Evolutionary conservation across 2,113 vertebrate genomes (phyloP).

Genomic region (Aptenodytes forsteri): DNA sequence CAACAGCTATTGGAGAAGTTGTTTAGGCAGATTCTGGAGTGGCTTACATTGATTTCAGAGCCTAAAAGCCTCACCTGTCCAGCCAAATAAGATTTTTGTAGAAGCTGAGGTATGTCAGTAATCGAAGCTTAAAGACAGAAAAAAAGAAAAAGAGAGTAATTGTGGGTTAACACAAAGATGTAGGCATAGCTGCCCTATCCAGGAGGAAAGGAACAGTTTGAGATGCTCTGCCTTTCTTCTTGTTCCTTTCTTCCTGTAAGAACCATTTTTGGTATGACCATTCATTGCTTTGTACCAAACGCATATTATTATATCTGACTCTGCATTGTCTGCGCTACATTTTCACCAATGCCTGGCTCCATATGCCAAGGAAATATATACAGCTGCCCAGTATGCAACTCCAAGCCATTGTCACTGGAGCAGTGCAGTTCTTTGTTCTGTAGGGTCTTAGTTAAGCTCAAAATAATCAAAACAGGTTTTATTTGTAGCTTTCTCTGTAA

Average conservation of each 20-base stretch:
- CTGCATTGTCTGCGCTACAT: not conserved
- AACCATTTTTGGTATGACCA: accelerated
- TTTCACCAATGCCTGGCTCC: not conserved
- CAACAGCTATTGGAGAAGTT: not conserved
- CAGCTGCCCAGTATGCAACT: not conserved
- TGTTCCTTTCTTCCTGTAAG: not conserved
- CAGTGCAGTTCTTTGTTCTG: not conserved
- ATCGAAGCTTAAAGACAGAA: not conserved
- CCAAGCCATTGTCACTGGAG: not conserved
- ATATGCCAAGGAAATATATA: not conserved
- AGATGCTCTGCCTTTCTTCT: not conserved
- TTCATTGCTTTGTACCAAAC: not conserved
- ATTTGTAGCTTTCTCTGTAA: not conserved
- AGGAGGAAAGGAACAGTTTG: not conserved
- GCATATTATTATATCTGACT: not conserved
- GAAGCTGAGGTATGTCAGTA: not conserved
- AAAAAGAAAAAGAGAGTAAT: not conserved
- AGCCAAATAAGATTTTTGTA: not conserved
- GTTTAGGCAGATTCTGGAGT: not conserved
- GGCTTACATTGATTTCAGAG: not conserved
- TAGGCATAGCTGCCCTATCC: not conserved
- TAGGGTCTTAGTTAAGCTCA: not conserved
- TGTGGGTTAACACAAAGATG: not conserved
- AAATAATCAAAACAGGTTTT: not conserved
- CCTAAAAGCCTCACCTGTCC: not conserved